Percentiles rank a stretch among this genome's conserved stretches.
These are phyloP conservation scores for Gymnoscelis rufifasciata DNA, from an alignment of 2,888 invertebrate species.

Conservation along the genomic window DNA sequence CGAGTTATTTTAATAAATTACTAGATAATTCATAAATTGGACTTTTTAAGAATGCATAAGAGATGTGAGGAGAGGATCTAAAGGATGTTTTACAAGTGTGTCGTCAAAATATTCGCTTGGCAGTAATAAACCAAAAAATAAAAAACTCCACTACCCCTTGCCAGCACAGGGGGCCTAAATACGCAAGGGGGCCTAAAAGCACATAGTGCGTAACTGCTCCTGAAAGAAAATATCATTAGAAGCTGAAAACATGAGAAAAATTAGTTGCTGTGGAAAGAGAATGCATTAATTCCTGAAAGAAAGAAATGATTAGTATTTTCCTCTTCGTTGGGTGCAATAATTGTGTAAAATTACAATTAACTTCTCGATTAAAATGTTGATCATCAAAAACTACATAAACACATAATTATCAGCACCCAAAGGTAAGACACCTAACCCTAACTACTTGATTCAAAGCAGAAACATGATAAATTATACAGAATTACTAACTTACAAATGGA, in stretches of 20 bases:
- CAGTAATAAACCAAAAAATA: constrained; percentile 13
- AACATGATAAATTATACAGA: constrained; percentile 25
- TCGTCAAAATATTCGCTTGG: constrained; percentile 17
- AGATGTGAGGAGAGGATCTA: not conserved
- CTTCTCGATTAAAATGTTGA: no score
- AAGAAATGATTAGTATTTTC: constrained; percentile 37
- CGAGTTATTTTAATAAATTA: no score
- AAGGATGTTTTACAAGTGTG: not conserved
- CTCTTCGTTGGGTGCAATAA: constrained; percentile 16
- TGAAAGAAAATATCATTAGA: constrained; percentile 50
- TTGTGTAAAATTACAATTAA: not conserved
- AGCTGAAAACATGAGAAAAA: constrained; percentile 55
- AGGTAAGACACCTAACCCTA: constrained; percentile 9
- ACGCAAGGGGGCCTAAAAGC: constrained; percentile 28
- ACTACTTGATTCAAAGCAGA: not conserved
- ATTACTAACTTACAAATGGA: constrained; percentile 2
- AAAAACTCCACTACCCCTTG: constrained; percentile 28
- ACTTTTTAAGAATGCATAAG: not conserved
- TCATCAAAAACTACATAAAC: not conserved
- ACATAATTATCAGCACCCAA: constrained; percentile 10
- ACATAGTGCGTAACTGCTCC: constrained; percentile 33
- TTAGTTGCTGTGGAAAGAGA: constrained; percentile 58
- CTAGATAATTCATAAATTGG: no score
- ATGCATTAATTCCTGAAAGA: constrained; percentile 53
- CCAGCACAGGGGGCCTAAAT: constrained; percentile 28